Conservation (phyloP, 2,888 invertebrate species). For the Sarcophaga rosellei region DNA sequence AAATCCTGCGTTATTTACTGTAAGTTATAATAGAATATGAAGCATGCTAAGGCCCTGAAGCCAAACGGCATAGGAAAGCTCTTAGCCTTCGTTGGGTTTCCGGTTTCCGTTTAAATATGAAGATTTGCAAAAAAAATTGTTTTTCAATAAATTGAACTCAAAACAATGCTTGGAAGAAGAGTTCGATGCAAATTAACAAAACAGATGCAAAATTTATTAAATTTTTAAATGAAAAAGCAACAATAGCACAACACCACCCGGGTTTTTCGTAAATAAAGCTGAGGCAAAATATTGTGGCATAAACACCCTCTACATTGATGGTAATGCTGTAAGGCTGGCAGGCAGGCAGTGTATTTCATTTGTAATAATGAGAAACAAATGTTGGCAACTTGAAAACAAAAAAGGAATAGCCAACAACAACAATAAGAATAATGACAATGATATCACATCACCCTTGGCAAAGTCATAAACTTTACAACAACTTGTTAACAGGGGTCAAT, state of each 20-base stretch:
- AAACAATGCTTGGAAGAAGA: not conserved
- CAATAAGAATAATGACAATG: not conserved
- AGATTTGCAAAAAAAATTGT: not conserved
- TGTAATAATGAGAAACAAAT: conserved; percentile 40
- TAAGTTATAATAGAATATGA: no score
- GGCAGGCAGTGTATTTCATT: not conserved
- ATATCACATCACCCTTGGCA: not conserved
- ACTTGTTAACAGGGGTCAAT: conserved; percentile 60
- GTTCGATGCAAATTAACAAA: conserved; percentile 19
- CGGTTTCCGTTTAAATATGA: conserved; percentile 45
- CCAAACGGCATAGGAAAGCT: not conserved
- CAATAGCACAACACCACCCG: no score
- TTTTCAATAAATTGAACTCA: not conserved
- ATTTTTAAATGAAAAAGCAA: conserved; percentile 54
- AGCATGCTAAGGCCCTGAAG: not conserved
- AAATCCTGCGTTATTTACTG: no score
- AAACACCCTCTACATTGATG: conserved; percentile 44
- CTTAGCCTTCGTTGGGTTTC: conserved; percentile 51
- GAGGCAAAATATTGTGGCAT: conserved; percentile 4
- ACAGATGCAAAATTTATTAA: conserved; percentile 67
- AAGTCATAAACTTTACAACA: conserved; percentile 6
- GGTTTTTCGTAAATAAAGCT: conserved; percentile 7
- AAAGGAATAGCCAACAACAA: not conserved
- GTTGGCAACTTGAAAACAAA: conserved; percentile 49
- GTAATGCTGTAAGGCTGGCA: conserved; percentile 13